Conservation (phyloP, 2,888 invertebrate genomes). For the Clitarchus hookeri region DNA sequence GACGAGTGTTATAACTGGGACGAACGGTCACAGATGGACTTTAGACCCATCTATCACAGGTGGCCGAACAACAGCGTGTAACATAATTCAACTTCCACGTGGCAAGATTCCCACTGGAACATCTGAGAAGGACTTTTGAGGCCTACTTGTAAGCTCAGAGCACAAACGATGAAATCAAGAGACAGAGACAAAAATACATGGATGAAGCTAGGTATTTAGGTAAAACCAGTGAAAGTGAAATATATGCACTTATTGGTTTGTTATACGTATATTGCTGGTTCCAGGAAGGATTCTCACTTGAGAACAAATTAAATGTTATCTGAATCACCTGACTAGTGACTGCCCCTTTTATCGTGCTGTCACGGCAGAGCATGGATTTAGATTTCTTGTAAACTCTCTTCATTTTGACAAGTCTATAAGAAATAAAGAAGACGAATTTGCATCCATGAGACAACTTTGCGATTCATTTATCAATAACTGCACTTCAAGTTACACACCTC, state of each 20-base stretch:
- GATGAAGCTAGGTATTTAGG: background rate
- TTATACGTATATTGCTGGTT: background rate
- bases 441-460: background rate
- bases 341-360: background rate
- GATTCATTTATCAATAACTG: background rate
- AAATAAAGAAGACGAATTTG: background rate
- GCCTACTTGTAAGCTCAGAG: background rate
- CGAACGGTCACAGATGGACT: background rate
- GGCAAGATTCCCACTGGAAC: background rate
- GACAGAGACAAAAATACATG: background rate
- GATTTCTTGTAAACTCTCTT: slow-evolving; percentile 2
- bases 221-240: background rate
- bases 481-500: background rate
- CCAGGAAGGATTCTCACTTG: background rate
- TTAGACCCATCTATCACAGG: background rate
- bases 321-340: background rate
- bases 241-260: background rate
- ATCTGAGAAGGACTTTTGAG: background rate
- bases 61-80: background rate
- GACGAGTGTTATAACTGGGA: background rate
- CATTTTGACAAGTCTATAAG: background rate
- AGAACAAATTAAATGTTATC: background rate
- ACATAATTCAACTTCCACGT: background rate
- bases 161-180: slow-evolving; percentile 3
- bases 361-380: background rate